Evolutionary conservation across 2,888 invertebrate species (phyloP).

Genomic region (Amblyjoppa fuscipennis): DNA sequence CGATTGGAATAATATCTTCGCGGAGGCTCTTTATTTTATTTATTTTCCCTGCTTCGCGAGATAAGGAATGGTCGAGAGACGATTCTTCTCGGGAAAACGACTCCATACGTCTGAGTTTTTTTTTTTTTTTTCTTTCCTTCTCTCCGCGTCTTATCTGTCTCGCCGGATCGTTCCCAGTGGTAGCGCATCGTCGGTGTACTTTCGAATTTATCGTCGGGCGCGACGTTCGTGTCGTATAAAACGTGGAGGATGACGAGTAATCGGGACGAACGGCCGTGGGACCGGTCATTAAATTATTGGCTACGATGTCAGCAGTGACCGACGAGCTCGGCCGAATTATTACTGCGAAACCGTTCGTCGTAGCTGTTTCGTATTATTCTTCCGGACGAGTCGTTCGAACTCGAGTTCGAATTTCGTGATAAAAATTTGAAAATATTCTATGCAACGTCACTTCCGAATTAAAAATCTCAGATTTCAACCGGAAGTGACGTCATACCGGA

Average conservation of each 20-base stretch:
- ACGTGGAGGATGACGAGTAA: slow-evolving; percentile 39
- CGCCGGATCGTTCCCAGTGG: slow-evolving; percentile 29
- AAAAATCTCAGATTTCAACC: no score
- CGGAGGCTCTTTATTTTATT: slow-evolving; percentile 32
- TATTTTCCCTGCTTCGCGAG: slow-evolving; percentile 29
- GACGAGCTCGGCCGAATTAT: neutral
- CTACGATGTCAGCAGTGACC: neutral
- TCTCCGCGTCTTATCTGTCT: slow-evolving; percentile 10
- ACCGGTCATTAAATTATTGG: slow-evolving; percentile 23
- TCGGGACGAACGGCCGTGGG: neutral
- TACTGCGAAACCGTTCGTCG: neutral
- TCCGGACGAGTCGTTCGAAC: neutral
- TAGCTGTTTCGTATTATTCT: neutral
- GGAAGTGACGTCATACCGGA: no score
- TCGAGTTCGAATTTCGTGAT: no score
- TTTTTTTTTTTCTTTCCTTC: slow-evolving; percentile 11
- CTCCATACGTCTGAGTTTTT: slow-evolving; percentile 14
- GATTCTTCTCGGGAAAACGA: slow-evolving; percentile 38
- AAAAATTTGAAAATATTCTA: no score
- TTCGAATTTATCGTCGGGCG: slow-evolving; percentile 18
- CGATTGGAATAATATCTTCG: slow-evolving; percentile 55
- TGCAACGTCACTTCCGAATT: no score
- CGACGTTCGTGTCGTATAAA: neutral
- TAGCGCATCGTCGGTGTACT: slow-evolving; percentile 26
- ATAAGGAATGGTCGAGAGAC: slow-evolving; percentile 32